Percentiles rank a stretch among this genome's conserved stretches.
phyloP scores from a whole-genome alignment of 1,140 invertebrate genomes.

The Lordiphosa clarofinis region DNA sequence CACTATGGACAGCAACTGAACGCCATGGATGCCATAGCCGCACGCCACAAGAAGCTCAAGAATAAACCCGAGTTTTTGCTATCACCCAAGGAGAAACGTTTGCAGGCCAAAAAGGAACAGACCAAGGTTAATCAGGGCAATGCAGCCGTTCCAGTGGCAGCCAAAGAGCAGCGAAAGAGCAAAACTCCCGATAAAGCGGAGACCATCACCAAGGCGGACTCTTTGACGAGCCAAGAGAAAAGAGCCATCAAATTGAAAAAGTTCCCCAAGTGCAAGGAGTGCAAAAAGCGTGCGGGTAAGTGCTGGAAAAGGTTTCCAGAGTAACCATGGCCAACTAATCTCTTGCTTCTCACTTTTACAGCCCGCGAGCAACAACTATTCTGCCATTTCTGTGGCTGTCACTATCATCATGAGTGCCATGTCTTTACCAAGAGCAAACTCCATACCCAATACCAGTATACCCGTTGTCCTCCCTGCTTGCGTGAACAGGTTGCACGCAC shows the following conservation, averaged over 20 bases:
- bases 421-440: constrained; percentile 24
- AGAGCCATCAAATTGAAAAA: constrained; percentile 20
- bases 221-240: too few species aligned
- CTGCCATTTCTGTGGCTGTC: constrained; percentile 32
- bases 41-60: constrained; percentile 56
- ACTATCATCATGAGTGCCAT: constrained; percentile 40
- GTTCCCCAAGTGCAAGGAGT: constrained; percentile 37
- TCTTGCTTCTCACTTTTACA: constrained; percentile 6
- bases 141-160: constrained; percentile 1
- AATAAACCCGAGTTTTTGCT: constrained; percentile 58
- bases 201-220: neutral
- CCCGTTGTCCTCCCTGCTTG: constrained; percentile 35
- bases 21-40: constrained; percentile 48
- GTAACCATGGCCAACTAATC: too few species aligned
- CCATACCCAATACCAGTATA: constrained; percentile 13
- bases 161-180: constrained; percentile 34
- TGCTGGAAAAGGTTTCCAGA: too few species aligned
- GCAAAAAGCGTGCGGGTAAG: constrained; percentile 38
- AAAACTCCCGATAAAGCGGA: constrained; percentile 45
- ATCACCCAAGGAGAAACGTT: constrained; percentile 61
- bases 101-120: constrained; percentile 54
- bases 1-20: constrained; percentile 72
- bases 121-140: constrained; percentile 9
- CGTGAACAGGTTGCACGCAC: constrained; percentile 1
- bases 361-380: constrained; percentile 16